phyloP scores from a whole-genome alignment of 2,113 vertebrate genomes.

The Mus pahari region DNA sequence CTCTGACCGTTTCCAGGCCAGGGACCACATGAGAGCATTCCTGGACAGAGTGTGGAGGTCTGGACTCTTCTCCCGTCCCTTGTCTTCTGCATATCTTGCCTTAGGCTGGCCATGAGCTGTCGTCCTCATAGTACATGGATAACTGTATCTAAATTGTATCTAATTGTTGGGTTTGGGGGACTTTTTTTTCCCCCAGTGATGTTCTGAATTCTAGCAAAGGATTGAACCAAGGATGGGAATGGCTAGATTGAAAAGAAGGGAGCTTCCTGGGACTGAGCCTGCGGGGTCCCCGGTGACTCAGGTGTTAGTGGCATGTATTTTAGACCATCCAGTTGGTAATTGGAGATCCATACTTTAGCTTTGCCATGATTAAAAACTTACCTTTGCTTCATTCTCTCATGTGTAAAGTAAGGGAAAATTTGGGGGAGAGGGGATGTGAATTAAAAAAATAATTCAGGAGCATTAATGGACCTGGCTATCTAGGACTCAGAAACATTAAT shows the following conservation, averaged over 20 bases:
- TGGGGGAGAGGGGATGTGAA: neutral
- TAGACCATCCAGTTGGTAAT: neutral
- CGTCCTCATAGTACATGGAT: neutral
- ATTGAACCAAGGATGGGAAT: too few relatives aligned
- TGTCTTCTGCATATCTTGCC: neutral
- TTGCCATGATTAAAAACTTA: neutral
- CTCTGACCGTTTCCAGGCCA: neutral
- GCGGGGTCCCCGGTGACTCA: neutral
- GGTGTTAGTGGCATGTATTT: neutral
- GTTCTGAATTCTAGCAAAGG: neutral
- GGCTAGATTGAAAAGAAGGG: neutral
- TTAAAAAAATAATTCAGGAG: neutral
- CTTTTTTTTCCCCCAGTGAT: neutral
- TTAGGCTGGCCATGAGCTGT: neutral
- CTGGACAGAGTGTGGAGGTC: neutral
- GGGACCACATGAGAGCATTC: neutral
- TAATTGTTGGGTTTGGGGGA: neutral
- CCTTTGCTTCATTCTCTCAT: neutral
- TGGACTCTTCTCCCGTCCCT: neutral
- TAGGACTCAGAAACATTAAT: neutral
- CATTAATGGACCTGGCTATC: neutral
- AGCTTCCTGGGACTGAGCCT: neutral
- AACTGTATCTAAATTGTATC: neutral
- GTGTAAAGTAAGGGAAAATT: neutral
- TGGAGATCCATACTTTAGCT: neutral